Evolutionary conservation across 2,797 vertebrate species (phyloP), one percentile per base, ranked within the genome.

Genomic region (Crenichthys baileyi): DNA sequence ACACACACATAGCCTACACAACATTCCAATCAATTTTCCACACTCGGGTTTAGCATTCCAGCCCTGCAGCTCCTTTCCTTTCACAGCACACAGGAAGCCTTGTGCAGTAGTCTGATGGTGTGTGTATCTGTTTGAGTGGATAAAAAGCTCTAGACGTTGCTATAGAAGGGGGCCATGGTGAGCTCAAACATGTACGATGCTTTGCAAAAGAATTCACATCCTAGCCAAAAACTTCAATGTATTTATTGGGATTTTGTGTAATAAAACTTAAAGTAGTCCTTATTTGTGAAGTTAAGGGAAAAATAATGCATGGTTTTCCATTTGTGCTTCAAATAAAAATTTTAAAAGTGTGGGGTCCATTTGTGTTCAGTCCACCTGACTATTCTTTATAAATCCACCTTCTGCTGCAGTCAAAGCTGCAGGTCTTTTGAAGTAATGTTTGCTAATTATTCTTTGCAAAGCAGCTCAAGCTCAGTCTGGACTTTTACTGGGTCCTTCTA

Each of bases 11-110:
- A 74, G 65, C 50, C 80, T 70, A 74, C 87, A 86, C 82, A 79
- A 86, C 92, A 94, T 94, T 94, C 92, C 93, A 89, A 91, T 93
- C 91, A 91, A 91, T 92, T 94, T 90, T 91, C 88, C 90, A 91
- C 93, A 90, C 90, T 89, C 39, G 53, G 81, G 86, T 88, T 93
- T 90, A 85, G 83, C 91, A 94, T 94, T 93, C 93, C 93, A 88
- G 86, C 75, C 82, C 88, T 82, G 82, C 88, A 86, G 90, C 84
- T 88, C 88, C 90, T 86, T 87, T 89, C 83, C 71, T 86, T 85
- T 81, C 83, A 83, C 75, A 85, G 85, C 85, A 83, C 81, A 79
- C 80, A 87, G 84, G 82, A 89, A 88, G 70, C 78, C 58, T 0
- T 82, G 83, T 79, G 77, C 89, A 81, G 88, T 72, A 77, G 75